Evolutionary conservation across 2,888 invertebrate species (phyloP), one percentile per base, ranked within the genome.

Genomic region (Agonum fuliginosum): DNA sequence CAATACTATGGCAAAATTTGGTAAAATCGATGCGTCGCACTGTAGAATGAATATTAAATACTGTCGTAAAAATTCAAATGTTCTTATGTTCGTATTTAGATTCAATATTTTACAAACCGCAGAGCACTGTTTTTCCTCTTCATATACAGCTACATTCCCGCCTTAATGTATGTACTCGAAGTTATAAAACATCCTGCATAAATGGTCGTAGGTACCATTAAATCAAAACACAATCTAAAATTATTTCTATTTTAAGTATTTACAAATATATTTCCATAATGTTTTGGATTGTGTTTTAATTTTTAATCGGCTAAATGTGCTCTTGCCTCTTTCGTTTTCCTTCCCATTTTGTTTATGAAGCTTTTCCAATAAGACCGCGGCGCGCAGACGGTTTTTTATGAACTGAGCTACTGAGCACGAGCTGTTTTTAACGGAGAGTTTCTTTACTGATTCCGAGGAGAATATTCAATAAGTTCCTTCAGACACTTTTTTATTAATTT

Each of bases 401-500:
- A 62, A 62, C 58, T 27, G 58, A 54, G 24, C 54, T 22, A n/a
- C n/a, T n/a, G n/a, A n/a, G n/a, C n/a, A n/a, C 30, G 58, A 62
- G 58, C 22, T 54, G 58, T 62, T 62, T 27, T 62, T 62, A n/a
- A 14, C 12, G 24, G 54, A 22, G 54, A 54, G 34, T 62, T 62
- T 62, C 62, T 62, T 62, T 62, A 27, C 58, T 17, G 14, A 22
- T 22, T 54, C 30, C 30, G 30, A 17, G 19, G 30, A 67, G 41
- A 67, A 67, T 67, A 41, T 67, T 67, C 67, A 67, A 67, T 67
- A 67, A 67, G 41, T 67, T 67, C 20, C 41, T n/a, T 10, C 67
- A 41, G 67, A 37, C 41, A 67, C 67, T 67, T 67, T 67, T 67
- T 67, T 67, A 20, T 67, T 67, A 67, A 67, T 67, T 67, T 67